These are phyloP conservation scores for Tachysurus fulvidraco DNA, from an alignment of 2,113 vertebrate genomes.

Conservation along the genomic window DNA sequence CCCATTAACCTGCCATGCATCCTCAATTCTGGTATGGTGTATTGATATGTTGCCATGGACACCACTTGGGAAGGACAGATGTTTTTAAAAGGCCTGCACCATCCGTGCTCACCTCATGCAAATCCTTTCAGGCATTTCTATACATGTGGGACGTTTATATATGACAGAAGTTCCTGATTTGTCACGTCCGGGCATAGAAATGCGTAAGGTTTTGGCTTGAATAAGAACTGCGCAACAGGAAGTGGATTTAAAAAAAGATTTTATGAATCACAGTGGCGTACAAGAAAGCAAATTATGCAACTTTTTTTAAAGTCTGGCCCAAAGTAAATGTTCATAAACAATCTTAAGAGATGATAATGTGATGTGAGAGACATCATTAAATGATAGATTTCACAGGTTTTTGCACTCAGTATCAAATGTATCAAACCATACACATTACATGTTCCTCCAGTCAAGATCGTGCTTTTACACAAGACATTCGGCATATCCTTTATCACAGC, in stretches of 20 bases:
- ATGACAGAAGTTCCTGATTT: not conserved
- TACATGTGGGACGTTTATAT: not conserved
- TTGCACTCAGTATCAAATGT: not conserved
- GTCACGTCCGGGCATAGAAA: not conserved
- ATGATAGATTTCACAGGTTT: not conserved
- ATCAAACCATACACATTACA: not conserved
- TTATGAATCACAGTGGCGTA: constrained; percentile 13
- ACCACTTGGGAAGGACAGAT: not conserved
- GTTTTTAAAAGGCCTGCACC: not conserved
- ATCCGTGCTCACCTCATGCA: not conserved
- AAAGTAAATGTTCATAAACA: not conserved
- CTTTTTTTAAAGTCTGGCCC: not conserved
- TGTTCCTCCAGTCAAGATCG: not conserved
- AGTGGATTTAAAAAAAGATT: not conserved
- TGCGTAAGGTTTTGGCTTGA: not conserved
- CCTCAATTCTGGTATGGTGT: constrained; percentile 5
- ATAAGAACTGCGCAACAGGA: constrained; percentile 17
- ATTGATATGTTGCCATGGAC: constrained; percentile 13
- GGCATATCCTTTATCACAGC: too few relatives aligned
- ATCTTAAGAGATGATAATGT: not conserved
- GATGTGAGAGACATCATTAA: not conserved
- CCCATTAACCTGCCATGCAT: not conserved
- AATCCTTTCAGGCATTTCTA: not conserved
- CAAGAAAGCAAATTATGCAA: not conserved
- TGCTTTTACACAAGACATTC: not conserved